Evolutionary conservation across 2,888 invertebrate genomes (phyloP).

Genomic region (Camponotus fellah): DNA sequence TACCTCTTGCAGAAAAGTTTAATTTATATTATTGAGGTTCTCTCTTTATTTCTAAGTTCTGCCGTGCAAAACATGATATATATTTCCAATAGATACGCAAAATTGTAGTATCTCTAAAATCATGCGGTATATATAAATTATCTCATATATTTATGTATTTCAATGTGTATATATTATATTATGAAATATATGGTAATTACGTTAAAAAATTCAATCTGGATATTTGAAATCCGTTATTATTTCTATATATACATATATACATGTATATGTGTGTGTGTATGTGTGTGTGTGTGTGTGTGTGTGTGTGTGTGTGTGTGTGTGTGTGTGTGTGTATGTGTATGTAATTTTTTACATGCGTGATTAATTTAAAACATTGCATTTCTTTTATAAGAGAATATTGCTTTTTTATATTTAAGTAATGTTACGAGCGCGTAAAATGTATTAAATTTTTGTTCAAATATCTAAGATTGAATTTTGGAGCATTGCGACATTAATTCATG

Average conservation of each 20-base stretch:
- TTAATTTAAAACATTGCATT: not conserved
- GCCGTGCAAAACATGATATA: not conserved
- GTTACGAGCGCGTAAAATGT: not conserved
- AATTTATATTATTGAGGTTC: constrained; percentile 22
- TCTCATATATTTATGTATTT: not conserved
- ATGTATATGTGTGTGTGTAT: too few species aligned
- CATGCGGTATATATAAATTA: not conserved
- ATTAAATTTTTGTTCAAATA: constrained; percentile 9
- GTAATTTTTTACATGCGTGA: not conserved
- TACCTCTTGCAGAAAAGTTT: constrained; percentile 13
- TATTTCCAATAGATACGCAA: not conserved
- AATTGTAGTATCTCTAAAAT: constrained; percentile 11
- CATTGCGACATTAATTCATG: not conserved
- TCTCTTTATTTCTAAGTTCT: not conserved
- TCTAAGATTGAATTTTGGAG: not conserved
- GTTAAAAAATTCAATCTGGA: not conserved
- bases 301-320: too few species aligned
- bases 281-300: too few species aligned
- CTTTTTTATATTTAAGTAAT: constrained; percentile 7
- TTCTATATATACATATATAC: not conserved
- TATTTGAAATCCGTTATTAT: constrained; percentile 17
- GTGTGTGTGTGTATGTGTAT: too few species aligned
- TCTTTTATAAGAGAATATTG: not conserved
- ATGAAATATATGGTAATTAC: not conserved
- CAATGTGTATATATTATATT: constrained; percentile 12